phyloP scores from a whole-genome alignment of 1,140 invertebrate genomes.

The Paramacrobiotus metropolitanus region DNA sequence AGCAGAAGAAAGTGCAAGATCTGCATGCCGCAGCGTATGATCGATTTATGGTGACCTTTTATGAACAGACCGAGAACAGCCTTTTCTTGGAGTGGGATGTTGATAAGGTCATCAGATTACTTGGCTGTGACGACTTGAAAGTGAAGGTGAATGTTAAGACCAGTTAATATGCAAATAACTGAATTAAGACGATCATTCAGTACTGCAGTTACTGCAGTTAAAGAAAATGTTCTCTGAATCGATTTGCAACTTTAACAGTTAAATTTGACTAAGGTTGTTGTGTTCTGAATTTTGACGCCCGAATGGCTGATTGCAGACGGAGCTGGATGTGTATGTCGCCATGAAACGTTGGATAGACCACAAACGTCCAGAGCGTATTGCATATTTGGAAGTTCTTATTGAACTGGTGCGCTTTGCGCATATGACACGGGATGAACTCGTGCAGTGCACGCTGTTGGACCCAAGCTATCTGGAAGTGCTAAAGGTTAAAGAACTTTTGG shows the following conservation, averaged over 20 bases:
- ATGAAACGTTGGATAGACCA: background rate
- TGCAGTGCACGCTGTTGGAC: slow-evolving; percentile 2
- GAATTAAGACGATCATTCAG: too few species aligned
- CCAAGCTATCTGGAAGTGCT: background rate
- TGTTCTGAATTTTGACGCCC: background rate
- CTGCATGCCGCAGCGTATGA: background rate
- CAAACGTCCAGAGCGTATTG: background rate
- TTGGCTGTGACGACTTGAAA: slow-evolving; percentile 1
- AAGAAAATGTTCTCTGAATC: too few species aligned
- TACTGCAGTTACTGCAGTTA: too few species aligned
- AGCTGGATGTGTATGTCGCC: background rate
- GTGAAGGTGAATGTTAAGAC: background rate
- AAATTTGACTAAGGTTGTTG: too few species aligned
- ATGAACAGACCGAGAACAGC: background rate
- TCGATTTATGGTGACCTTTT: background rate
- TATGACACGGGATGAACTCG: background rate
- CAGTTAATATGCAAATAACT: too few species aligned
- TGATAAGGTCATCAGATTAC: background rate
- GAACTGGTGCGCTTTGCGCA: background rate
- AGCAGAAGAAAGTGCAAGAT: background rate
- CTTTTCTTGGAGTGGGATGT: slow-evolving; percentile 1
- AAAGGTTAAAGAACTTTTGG: background rate
- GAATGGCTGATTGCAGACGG: background rate
- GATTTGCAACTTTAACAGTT: too few species aligned
- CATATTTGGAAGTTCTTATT: background rate